Evolutionary conservation across 2,113 vertebrate genomes (phyloP).

Genomic region (Gasterosteus nipponicus): DNA sequence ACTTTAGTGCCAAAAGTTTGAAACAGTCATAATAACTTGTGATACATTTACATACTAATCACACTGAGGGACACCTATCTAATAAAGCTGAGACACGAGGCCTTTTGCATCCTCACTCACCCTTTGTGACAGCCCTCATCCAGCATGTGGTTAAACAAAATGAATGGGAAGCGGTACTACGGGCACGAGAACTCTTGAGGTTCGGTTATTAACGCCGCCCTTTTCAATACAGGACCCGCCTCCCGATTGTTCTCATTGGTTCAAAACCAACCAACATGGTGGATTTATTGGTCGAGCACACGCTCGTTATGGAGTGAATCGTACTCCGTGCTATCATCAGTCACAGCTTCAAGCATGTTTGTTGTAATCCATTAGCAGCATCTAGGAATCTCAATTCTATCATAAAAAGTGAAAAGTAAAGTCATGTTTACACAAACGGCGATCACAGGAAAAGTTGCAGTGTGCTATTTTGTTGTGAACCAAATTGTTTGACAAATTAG

Average conservation of each 20-base stretch:
- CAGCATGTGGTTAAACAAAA: background rate
- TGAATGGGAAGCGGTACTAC: background rate
- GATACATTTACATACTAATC: rapidly evolving
- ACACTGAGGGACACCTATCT: rapidly evolving
- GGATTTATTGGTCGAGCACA: constrained; percentile 33
- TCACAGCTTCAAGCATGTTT: constrained; percentile 20
- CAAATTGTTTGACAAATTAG: background rate
- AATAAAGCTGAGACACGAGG: background rate
- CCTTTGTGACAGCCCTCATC: rapidly evolving
- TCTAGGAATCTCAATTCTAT: background rate
- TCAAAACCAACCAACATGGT: rapidly evolving
- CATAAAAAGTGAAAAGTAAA: background rate
- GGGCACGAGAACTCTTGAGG: background rate
- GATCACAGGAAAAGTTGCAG: background rate
- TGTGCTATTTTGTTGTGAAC: background rate
- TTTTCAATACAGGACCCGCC: constrained; percentile 6
- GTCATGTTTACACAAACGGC: background rate
- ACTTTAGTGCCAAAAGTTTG: background rate
- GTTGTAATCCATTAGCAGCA: background rate
- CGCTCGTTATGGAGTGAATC: constrained; percentile 18
- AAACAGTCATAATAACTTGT: rapidly evolving
- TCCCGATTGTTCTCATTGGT: constrained; percentile 9
- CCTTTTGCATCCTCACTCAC: background rate
- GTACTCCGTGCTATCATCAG: background rate
- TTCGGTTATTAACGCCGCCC: background rate